Conservation (phyloP, 1,140 invertebrate genomes). For the silkworm (Bombyx mori) region ASM3026992v2 NC_085117.1:16384001-16384500, state of each 20-base stretch:
- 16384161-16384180: too few species aligned
- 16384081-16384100: too few species aligned
- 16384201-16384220: background rate
- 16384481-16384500: too few species aligned
- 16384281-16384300: slow-evolving; percentile 99
- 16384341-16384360: slow-evolving; percentile 99
- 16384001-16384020: too few species aligned
- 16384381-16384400: slow-evolving; percentile 95
- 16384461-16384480: too few species aligned
- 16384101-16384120: too few species aligned
- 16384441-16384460: background rate
- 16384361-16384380: slow-evolving; percentile 99
- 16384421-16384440: background rate
- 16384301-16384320: slow-evolving; percentile 97
- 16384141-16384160: too few species aligned
- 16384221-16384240: background rate
- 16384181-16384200: background rate
- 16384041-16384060: too few species aligned
- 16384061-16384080: too few species aligned
- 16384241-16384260: background rate
- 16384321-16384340: slow-evolving; percentile 96
- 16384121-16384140: too few species aligned
- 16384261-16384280: slow-evolving; percentile 16
- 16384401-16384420: background rate
- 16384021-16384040: too few species aligned